Percentiles rank a stretch among this genome's conserved stretches.
These are phyloP conservation scores for Horisme vitalbata DNA, from an alignment of 2,888 invertebrate species.

Conservation along the genomic window DNA sequence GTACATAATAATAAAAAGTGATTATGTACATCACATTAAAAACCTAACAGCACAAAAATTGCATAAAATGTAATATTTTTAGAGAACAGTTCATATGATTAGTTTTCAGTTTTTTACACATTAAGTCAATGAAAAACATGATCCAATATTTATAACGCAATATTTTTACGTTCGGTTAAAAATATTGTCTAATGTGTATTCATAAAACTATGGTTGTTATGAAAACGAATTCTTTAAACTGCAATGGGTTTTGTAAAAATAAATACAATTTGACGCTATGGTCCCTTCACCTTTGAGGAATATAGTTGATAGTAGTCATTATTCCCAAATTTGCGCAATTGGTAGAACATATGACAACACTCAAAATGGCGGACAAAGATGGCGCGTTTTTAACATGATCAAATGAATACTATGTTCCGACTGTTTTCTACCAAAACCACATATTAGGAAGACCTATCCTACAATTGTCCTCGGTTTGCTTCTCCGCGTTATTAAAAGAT, in stretches of 20 bases:
- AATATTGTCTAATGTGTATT: slow-evolving; percentile 3
- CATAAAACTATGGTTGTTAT: not conserved
- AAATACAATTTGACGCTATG: slow-evolving; percentile 23
- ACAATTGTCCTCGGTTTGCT: too few species aligned
- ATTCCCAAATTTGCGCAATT: too few species aligned
- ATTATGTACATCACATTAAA: too few species aligned
- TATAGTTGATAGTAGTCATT: too few species aligned
- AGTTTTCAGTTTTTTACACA: too few species aligned
- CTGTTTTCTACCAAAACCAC: too few species aligned
- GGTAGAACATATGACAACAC: not conserved
- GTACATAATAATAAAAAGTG: not conserved
- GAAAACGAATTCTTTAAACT: not conserved
- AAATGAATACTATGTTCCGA: too few species aligned
- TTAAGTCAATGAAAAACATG: not conserved
- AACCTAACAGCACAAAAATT: too few species aligned
- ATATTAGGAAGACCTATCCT: too few species aligned
- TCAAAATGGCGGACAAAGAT: not conserved
- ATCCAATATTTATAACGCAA: not conserved
- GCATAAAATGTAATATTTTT: too few species aligned
- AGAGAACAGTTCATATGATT: too few species aligned
- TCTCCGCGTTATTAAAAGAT: too few species aligned
- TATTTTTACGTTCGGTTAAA: not conserved
- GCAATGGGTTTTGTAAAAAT: slow-evolving; percentile 25
- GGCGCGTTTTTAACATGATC: not conserved
- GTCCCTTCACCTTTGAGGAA: slow-evolving; percentile 27